Evolutionary conservation across 2,113 vertebrate genomes (phyloP), one percentile per base, ranked within the genome.

Genomic region (Rhinolophus sinicus): DNA sequence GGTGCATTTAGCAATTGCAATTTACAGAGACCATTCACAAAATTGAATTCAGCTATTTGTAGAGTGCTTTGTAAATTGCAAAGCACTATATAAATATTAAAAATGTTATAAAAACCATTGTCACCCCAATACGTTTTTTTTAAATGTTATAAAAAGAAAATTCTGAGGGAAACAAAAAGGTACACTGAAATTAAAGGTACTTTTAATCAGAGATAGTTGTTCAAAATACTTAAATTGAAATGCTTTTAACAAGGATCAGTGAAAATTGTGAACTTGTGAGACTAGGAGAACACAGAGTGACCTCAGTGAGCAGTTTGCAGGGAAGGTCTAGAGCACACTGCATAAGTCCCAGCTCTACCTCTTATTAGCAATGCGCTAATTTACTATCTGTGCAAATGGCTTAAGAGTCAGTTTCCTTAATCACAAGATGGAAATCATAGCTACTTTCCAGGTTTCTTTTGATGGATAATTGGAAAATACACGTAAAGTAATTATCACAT

Each of bases 241-340:
- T 12, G 22, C 28, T 75, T 33, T 87, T 54, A 67, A 73, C 44
- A 70, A 67, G 44, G 47, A 10, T 50, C 47, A 50, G 47, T 50
- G 47, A 50, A 50, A 50, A 47, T 22, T 21, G 15, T n/a, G 40
- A 78, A 13, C 15, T 6, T 44, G 28, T 47, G 44, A 38, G 12
- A 50, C 30, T 40, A 7, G n/a, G n/a, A 47, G 33, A 24, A 22
- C 38, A 13, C 35, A 44, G 12, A 3, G 33, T 38, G 93, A 21
- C 4, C 8, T 21, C 18, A 38, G 33, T 21, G 47, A n/a, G 67
- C 5, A 26, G 62, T 15, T 1, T 16, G 73, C 47, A 50, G 67
- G 33, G 2, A 0, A 3, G n/a, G 78, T 16, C 15, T 30, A 24
- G 4, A 15, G 47, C 12, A 13, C 52, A 0, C 16, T 28, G 15